phyloP scores from a whole-genome alignment of 2,888 invertebrate genomes.

The Meta bourneti region DNA sequence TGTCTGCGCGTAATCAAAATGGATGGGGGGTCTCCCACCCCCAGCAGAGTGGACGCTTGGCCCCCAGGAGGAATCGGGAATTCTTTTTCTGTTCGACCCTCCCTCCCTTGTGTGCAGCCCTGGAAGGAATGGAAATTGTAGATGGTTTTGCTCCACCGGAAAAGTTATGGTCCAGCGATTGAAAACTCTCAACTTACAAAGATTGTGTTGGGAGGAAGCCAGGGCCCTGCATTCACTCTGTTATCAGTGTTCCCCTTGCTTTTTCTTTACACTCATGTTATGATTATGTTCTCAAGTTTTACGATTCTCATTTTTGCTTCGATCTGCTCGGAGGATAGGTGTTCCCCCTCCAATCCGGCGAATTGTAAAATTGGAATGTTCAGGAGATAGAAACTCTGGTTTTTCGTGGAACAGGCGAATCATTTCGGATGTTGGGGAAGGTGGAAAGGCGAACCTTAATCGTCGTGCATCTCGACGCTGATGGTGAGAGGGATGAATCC shows the following conservation, averaged over 20 bases:
- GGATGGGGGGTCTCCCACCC: slow-evolving; percentile 44
- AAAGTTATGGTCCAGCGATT: slow-evolving; percentile 42
- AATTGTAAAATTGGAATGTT: not conserved
- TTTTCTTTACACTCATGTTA: not conserved
- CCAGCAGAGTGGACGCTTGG: slow-evolving; percentile 45
- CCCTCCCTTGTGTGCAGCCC: slow-evolving; percentile 19
- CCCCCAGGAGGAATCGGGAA: slow-evolving; percentile 50
- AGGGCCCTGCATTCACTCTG: not conserved
- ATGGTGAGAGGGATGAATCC: too few species aligned
- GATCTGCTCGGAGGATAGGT: not conserved
- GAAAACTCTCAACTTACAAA: slow-evolving; percentile 16
- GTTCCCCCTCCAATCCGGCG: not conserved
- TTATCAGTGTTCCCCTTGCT: not conserved
- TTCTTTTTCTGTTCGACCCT: not conserved
- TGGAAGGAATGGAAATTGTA: slow-evolving; percentile 37
- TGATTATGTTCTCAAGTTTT: slow-evolving; percentile 19
- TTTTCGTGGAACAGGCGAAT: not conserved
- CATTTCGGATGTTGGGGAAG: not conserved
- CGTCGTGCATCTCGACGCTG: not conserved
- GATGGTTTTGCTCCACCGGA: not conserved
- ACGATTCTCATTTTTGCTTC: not conserved
- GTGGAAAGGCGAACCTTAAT: not conserved
- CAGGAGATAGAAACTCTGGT: not conserved
- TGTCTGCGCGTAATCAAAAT: slow-evolving; percentile 71
- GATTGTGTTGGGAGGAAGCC: not conserved